Evolutionary conservation across 2,113 vertebrate species (phyloP), one percentile per base, ranked within the genome.

Genomic region (Callopanchax toddi): DNA sequence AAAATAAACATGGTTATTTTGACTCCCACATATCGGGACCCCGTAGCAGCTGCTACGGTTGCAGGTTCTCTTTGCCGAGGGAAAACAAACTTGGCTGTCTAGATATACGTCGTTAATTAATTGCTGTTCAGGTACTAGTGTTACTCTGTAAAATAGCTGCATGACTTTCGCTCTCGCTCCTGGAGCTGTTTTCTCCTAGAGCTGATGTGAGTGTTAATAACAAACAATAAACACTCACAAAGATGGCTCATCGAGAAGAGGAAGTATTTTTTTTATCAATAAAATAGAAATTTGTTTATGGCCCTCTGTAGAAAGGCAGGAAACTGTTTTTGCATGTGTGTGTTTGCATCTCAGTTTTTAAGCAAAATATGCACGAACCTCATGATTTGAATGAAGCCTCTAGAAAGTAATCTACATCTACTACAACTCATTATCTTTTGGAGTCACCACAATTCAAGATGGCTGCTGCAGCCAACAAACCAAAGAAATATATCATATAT

Each of bases 111-210:
- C 60, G 69, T 71, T 88, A 90, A 87, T 91, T 81, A 76, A 87
- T 85, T 79, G 74, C 73, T 75, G 74, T 79, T 78, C 74, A 26
- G 66, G 44, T 66, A 77, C 81, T 83, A 89, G 84, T 89, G 71
- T 79, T 67, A 54, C 78, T 76, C 79, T 82, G 81, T 74, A 54
- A 81, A 90, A 86, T 84, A 89, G 86, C 79, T 87, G 86, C 70
- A 80, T 65, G 81, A 69, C 78, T 84, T 79, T 57, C 63, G 53
- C 63, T 54, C 60, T 5, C 71, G 76, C 71, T 83, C 78, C 80
- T 70, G 67, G 59, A 79, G 82, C 86, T 85, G 79, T 90, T 87
- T 89, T 74, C 26, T 64, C 25, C 6, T 6, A 18, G 13, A 64
- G 60, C 78, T 71, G 80, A 87, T 75, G 60, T 74, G 82, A 18